A percentile compares a stretch with the other conserved stretches of the same genome.
Conservation (phyloP, 2,888 invertebrate species). For the Euphydryas editha region DNA sequence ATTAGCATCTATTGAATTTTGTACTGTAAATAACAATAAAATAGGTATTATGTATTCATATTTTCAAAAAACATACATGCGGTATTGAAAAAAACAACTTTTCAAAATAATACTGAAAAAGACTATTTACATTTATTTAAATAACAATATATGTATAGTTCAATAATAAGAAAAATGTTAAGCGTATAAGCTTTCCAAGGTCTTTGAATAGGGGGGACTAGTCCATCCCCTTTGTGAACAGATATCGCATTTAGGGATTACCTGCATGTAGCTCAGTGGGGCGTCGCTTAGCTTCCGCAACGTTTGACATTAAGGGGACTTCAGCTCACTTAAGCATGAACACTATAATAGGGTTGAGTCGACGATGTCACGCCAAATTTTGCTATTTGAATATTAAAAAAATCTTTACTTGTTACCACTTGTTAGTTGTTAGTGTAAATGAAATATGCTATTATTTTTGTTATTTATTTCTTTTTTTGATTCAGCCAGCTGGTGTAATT, state of each 20-base stretch:
- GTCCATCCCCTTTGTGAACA: slow-evolving; percentile 27
- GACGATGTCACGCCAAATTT: slow-evolving; percentile 28
- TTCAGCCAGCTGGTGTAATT: too few relatives aligned
- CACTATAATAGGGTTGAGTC: slow-evolving; percentile 32
- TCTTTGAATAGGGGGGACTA: slow-evolving; percentile 18
- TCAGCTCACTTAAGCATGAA: slow-evolving; percentile 32
- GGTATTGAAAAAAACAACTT: too few relatives aligned
- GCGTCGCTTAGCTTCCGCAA: slow-evolving; percentile 36
- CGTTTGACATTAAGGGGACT: slow-evolving; percentile 37
- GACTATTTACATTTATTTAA: too few relatives aligned
- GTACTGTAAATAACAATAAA: too few relatives aligned
- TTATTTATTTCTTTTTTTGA: too few relatives aligned
- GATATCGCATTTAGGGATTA: slow-evolving; percentile 44
- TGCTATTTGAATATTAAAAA: slow-evolving; percentile 12
- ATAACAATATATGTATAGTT: slow-evolving; percentile 12
- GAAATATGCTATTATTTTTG: too few relatives aligned
- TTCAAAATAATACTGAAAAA: too few relatives aligned
- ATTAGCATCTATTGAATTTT: too few relatives aligned
- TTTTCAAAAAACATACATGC: too few relatives aligned
- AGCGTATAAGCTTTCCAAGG: slow-evolving; percentile 6
- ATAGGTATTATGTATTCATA: too few relatives aligned
- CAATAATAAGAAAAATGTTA: background rate
- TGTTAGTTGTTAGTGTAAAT: too few relatives aligned
- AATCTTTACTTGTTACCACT: background rate
- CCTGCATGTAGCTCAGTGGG: slow-evolving; percentile 40